Evolutionary conservation across 2,797 vertebrate genomes (phyloP).

Genomic region (Triplophysa bombifrons): DNA sequence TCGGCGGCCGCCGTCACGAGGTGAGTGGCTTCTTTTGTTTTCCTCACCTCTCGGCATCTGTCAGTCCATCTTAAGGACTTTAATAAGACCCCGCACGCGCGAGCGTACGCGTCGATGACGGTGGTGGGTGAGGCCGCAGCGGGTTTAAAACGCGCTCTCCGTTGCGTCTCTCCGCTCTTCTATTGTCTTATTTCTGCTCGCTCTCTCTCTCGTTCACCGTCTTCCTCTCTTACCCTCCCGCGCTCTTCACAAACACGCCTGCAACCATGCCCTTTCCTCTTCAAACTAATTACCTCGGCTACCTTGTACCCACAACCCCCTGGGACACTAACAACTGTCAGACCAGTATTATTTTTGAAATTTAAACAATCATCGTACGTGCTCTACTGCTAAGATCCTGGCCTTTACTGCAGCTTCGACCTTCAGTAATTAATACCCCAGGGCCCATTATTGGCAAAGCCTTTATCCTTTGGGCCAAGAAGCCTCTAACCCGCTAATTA

Average conservation of each 20-base stretch:
- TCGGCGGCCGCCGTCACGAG: slow-evolving; percentile 54
- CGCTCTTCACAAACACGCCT: slow-evolving; percentile 77
- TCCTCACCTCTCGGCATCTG: slow-evolving; percentile 61
- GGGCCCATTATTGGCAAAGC: slow-evolving; percentile 86
- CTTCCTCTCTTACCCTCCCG: slow-evolving; percentile 51
- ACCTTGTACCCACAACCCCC: slow-evolving; percentile 79
- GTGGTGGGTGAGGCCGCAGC: too few relatives aligned
- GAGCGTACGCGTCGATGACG: slow-evolving; percentile 8
- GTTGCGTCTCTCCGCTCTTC: slow-evolving; percentile 9
- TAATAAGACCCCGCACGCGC: slow-evolving; percentile 58
- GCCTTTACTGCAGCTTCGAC: slow-evolving; percentile 84
- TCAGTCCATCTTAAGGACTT: slow-evolving; percentile 65
- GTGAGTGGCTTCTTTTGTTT: slow-evolving; percentile 61
- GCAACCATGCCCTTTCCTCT: slow-evolving; percentile 84
- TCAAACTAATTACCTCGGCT: slow-evolving; percentile 86
- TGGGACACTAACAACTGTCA: slow-evolving; percentile 82
- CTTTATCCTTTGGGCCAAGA: slow-evolving; percentile 82
- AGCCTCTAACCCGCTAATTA: slow-evolving; percentile 86
- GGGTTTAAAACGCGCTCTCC: slow-evolving; percentile 51
- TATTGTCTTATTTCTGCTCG: slow-evolving; percentile 40
- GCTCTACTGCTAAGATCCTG: slow-evolving; percentile 82
- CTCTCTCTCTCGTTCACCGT: slow-evolving; percentile 40
- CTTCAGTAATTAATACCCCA: slow-evolving; percentile 88
- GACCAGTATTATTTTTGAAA: slow-evolving; percentile 86
- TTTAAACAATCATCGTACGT: slow-evolving; percentile 87